These are phyloP conservation scores for Operophtera brumata DNA, from an alignment of 2,888 invertebrate species.

Conservation along the genomic window DNA sequence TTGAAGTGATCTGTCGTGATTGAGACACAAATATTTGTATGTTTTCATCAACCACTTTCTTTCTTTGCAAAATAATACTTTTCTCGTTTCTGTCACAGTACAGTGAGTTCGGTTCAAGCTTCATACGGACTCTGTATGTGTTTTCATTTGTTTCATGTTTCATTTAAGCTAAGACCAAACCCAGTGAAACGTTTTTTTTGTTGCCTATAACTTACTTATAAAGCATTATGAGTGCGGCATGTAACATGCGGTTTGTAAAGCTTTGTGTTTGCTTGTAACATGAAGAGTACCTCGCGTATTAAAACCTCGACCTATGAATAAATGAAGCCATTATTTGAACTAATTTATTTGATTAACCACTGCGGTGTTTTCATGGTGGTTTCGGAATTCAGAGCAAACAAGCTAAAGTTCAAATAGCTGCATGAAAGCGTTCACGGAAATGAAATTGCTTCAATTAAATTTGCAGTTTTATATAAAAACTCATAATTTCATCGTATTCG, in stretches of 20 bases:
- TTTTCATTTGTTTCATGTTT: background rate
- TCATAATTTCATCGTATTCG: constrained; percentile 1
- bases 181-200: too few species aligned
- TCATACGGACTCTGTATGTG: constrained; percentile 4
- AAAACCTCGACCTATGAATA: constrained; percentile 10
- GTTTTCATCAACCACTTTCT: background rate
- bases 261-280: too few species aligned
- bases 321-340: constrained; percentile 16
- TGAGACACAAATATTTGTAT: background rate
- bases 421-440: constrained; percentile 17
- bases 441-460: constrained; percentile 16
- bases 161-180: too few species aligned
- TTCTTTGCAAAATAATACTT: too few species aligned
- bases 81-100: too few species aligned
- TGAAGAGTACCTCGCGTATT: background rate
- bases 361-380: constrained; percentile 1
- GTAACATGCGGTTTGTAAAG: too few species aligned
- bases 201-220: too few species aligned
- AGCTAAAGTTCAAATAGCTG: constrained; percentile 12
- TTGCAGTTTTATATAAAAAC: constrained; percentile 2
- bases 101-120: too few species aligned
- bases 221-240: too few species aligned
- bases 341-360: constrained; percentile 12
- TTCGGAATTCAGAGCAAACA: constrained; percentile 1
- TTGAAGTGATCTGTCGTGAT: background rate